Evolutionary conservation across 2,797 vertebrate species (phyloP).

Genomic region (Lutra lutra): DNA sequence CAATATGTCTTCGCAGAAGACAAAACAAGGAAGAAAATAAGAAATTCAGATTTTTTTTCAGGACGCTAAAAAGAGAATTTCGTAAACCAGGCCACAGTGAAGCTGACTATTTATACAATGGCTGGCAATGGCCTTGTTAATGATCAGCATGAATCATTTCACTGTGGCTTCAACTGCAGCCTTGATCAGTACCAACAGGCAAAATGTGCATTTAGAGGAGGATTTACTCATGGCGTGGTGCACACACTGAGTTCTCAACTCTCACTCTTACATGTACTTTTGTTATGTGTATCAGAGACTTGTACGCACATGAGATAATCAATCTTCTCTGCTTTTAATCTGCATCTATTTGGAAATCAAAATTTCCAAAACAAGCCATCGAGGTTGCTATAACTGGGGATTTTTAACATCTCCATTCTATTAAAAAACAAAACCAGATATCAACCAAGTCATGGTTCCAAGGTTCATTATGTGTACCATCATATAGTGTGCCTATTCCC

Average conservation of each 20-base stretch:
- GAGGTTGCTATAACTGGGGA: neutral
- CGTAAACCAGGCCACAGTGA: neutral
- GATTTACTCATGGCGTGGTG: neutral
- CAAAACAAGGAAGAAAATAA: neutral
- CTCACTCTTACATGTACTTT: neutral
- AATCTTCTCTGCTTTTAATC: neutral
- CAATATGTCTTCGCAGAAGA: slow-evolving; percentile 19
- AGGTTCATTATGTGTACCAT: neutral
- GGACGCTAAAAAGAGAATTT: neutral
- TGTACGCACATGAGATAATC: neutral
- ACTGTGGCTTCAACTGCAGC: neutral
- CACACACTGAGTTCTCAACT: neutral
- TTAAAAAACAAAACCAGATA: neutral
- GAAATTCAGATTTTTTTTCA: neutral
- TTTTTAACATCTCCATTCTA: neutral
- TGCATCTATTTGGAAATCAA: neutral
- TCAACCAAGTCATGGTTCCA: neutral
- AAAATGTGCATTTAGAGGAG: neutral
- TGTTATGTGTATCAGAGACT: neutral
- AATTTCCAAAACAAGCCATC: neutral
- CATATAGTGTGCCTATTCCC: neutral
- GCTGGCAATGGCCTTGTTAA: neutral
- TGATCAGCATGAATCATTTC: neutral
- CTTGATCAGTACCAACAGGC: neutral
- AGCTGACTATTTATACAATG: neutral